Base-by-base conservation (phyloP, 1,140 invertebrate genomes). In the Tetramorium alpestre region DNA sequence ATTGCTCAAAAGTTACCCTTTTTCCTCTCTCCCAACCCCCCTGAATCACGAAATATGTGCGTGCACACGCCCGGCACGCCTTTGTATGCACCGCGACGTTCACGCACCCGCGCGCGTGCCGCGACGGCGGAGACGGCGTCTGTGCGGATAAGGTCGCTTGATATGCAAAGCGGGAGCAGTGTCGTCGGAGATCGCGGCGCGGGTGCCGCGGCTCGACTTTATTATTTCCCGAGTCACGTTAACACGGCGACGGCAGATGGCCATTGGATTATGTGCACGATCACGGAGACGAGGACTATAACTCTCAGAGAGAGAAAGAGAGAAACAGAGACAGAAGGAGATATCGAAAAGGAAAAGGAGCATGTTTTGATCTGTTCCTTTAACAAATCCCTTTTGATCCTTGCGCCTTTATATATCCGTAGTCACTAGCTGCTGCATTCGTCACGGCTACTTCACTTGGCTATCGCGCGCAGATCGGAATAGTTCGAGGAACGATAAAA, bases 211-310 rank as follows among this genome's bases (percentile, higher is more conserved):
- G 78, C 72, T 91, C 73, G 64, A 70, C 88, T 88, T 82, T 28
- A 85, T 82, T 92, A 93, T 92, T 92, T 93, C 92, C 90, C 91
- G 91, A 90, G 89, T 92, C 91, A 87, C 89, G 90, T 92, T 89
- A 87, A 90, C 88, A 90, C 87, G 58, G 87, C 87, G 51, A 33
- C 38, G 92, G 92, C 92, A 91, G 87, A 76, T 76, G 85, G 89
- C 92, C 91, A 91, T 88, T 81, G 72, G 49, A 18, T 87, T 81
- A 75, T 47, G 60, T 47, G 28, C 70, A 60, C n/a, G 58, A 84
- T 54, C 76, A 41, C 70, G 44, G 16, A 25, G 65, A 69, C 54
- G 54, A 73, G 81, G 65, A 81, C 87, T 89, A 86, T 18, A 58
- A 62, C 44, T 69, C 16, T 18, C 13, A 22, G 25, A 18, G 51